Evolutionary conservation across 2,113 vertebrate species (phyloP), one percentile per base, ranked within the genome.

Genomic region (Sialia sialis): DNA sequence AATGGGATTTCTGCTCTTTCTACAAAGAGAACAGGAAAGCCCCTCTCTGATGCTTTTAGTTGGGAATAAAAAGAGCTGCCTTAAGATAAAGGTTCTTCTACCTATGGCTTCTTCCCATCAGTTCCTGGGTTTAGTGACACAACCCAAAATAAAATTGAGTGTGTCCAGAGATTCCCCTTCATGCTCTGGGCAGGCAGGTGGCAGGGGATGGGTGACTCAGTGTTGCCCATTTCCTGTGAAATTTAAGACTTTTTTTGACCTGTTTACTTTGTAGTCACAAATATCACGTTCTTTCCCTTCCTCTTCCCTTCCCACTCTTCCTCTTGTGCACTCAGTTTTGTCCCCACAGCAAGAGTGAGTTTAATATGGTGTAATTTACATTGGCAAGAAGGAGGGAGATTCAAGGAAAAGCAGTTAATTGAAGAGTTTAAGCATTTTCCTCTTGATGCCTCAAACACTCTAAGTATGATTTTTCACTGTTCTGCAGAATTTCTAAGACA

Each of bases 11-110:
- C 83, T 82, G 55, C 9, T 79, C 1, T 29, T 52, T 76, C 16
- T 76, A 73, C 66, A 88, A 83, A 90, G 70, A 59, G 6, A 14
- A 67, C 17, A 89, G 87, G 87, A 96, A 95, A 95, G 36, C 84
- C 89, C 78, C 89, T 83, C 73, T 89, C 55, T 68, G 68, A 79
- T 77, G 43, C 17, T 69, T 39, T 91, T 41, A 73, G 27, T 16
- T 80, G 26, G 21, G 54, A 26, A 43, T 44, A 32, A 78, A 77
- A 59, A 94, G 23, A 26, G 41, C 62, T 87, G 49, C 44, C 38
- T 76, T 38, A 60, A 70, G 39, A 79, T 38, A 41, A 49, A 64
- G 46, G 38, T 66, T 78, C 16, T 62, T 79, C 43, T 7, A 43
- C 9, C 20, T 59, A 4, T 18, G 4, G 43, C 4, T 8, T 76